Evolutionary conservation across 2,113 vertebrate genomes (phyloP).

Genomic region (Muntiacus muntjak): DNA sequence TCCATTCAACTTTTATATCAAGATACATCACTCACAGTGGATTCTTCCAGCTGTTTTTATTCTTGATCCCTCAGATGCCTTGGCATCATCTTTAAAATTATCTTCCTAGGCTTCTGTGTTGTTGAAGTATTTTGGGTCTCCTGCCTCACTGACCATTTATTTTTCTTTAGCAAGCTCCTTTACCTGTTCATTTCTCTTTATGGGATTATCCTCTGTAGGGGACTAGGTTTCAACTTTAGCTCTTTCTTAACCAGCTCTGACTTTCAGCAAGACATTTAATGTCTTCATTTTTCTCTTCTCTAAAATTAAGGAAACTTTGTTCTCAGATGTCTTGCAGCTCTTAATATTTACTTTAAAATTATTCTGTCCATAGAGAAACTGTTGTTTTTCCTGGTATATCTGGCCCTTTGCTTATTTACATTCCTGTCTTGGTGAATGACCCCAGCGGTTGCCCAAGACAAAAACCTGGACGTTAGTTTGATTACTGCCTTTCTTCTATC

Average conservation of each 20-base stretch:
- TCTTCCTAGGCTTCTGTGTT: neutral
- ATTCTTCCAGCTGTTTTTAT: neutral
- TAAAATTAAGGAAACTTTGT: constrained; percentile 34
- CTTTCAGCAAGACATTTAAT: neutral
- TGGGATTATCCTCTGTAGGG: neutral
- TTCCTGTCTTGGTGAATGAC: neutral
- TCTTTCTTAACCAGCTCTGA: neutral
- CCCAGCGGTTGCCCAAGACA: neutral
- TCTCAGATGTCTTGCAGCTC: neutral
- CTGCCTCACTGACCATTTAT: neutral
- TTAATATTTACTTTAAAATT: neutral
- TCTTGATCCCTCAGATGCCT: neutral
- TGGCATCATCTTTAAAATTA: neutral
- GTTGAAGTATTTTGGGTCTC: neutral
- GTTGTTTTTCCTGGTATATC: neutral
- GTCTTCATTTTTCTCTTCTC: constrained; percentile 7
- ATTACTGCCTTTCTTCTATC: neutral
- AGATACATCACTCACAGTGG: neutral
- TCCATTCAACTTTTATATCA: neutral
- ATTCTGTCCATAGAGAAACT: neutral
- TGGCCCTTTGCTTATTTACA: neutral
- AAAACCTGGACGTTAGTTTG: neutral
- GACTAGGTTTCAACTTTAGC: neutral
- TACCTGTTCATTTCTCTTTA: neutral
- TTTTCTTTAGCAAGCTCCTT: neutral